phyloP scores from a whole-genome alignment of 2,888 invertebrate genomes.

The Odontothrips loti region DNA sequence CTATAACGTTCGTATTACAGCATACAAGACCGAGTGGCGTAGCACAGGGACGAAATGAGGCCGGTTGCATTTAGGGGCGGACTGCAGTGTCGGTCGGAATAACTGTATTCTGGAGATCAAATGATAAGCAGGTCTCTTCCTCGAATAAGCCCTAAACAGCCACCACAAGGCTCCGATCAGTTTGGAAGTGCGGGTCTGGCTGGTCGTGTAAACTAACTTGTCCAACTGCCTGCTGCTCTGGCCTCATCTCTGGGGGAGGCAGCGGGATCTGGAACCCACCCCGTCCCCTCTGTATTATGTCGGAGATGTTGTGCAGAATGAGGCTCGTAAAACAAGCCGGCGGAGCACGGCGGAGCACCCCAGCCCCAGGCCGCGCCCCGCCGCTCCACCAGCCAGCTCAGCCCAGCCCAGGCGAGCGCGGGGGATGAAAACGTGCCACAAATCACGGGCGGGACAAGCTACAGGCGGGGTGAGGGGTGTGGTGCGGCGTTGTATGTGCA shows the following conservation, averaged over 20 bases:
- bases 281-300: background rate
- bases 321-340: slow-evolving; percentile 43
- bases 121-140: too few species aligned
- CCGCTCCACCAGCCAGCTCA: background rate
- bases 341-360: background rate
- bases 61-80: background rate
- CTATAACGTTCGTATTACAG: too few species aligned
- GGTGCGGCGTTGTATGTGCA: background rate
- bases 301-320: slow-evolving; percentile 30
- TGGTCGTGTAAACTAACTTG: too few species aligned
- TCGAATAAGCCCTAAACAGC: too few species aligned
- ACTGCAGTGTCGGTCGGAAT: too few species aligned
- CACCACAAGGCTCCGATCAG: too few species aligned
- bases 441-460: background rate
- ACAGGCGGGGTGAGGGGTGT: background rate
- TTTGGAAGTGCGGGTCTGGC: too few species aligned
- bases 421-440: slow-evolving; percentile 2
- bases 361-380: slow-evolving; percentile 10
- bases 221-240: background rate
- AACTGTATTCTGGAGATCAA: too few species aligned
- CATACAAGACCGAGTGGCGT: too few species aligned
- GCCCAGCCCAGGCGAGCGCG: background rate
- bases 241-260: slow-evolving; percentile 37
- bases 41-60: background rate
- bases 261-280: slow-evolving; percentile 35